Conservation (phyloP, 2,113 vertebrate species). For the Circaetus gallicus region DNA sequence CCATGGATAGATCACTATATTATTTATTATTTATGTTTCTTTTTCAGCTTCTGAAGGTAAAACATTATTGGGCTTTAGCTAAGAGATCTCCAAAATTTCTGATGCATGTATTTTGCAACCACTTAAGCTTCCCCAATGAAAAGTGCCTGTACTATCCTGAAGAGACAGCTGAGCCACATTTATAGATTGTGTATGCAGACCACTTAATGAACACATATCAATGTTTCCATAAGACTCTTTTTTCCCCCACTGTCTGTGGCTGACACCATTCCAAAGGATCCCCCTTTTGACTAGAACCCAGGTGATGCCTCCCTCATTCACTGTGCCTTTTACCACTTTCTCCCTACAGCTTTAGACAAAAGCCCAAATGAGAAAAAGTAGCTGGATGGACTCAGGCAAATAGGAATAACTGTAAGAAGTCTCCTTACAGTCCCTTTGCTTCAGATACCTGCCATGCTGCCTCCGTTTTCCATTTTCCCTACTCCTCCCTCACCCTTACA, state of each 20-base stretch:
- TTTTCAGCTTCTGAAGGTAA: constrained; percentile 49
- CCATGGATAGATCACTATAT: constrained; percentile 20
- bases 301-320: not conserved
- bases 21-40: constrained; percentile 55
- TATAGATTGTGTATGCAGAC: not conserved
- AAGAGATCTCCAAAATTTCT: not conserved
- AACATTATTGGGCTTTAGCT: constrained; percentile 10
- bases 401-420: not conserved
- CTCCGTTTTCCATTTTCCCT: not conserved
- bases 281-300: not conserved
- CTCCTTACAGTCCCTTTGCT: not conserved
- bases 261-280: not conserved
- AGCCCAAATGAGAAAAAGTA: not conserved
- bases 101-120: not conserved
- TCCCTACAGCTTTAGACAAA: not conserved
- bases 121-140: not conserved
- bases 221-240: not conserved
- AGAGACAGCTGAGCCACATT: not conserved
- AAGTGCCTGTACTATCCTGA: not conserved
- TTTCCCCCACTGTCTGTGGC: not conserved
- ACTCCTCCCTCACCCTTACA: not conserved
- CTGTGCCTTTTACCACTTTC: not conserved
- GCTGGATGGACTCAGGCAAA: not conserved
- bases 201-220: not conserved
- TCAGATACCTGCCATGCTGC: not conserved